Evolutionary conservation across 1,140 invertebrate genomes (phyloP).

Genomic region (Brachionus angularis): DNA sequence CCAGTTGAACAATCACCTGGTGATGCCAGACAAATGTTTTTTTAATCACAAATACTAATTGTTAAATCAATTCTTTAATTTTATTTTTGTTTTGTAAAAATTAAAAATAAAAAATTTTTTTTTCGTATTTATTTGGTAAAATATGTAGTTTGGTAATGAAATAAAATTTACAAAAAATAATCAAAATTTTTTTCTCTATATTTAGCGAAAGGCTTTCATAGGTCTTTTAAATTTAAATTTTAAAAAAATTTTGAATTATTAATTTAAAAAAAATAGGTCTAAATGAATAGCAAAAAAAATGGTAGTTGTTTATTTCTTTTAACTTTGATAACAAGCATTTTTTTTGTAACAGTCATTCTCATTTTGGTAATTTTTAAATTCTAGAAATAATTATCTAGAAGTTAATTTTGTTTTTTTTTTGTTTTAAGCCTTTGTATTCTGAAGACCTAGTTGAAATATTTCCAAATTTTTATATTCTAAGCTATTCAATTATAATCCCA

Average conservation of each 20-base stretch:
- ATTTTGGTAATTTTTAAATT: conserved; percentile 27
- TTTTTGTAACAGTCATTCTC: neutral
- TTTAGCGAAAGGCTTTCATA: no score
- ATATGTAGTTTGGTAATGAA: neutral
- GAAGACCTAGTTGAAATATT: conserved; percentile 19
- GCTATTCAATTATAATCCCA: conserved; percentile 14
- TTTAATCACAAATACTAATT: no score
- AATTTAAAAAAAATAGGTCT: no score
- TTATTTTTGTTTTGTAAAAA: neutral
- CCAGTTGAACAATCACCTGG: conserved; percentile 24
- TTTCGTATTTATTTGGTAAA: neutral
- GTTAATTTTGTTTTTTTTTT: neutral
- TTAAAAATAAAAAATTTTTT: conserved; percentile 2
- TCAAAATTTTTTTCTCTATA: no score
- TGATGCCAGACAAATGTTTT: conserved; percentile 40
- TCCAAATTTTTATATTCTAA: conserved; percentile 3
- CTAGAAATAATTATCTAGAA: conserved; percentile 31
- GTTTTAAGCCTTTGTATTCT: conserved; percentile 24
- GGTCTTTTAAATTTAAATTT: no score
- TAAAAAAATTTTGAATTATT: no score
- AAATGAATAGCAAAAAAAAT: neutral
- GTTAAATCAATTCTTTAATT: neutral
- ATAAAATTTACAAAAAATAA: neutral
- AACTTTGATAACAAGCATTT: neutral
- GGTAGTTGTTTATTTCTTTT: conserved; percentile 2